Base-by-base conservation (phyloP, 1,140 invertebrate genomes). In the Campodea augens region DNA sequence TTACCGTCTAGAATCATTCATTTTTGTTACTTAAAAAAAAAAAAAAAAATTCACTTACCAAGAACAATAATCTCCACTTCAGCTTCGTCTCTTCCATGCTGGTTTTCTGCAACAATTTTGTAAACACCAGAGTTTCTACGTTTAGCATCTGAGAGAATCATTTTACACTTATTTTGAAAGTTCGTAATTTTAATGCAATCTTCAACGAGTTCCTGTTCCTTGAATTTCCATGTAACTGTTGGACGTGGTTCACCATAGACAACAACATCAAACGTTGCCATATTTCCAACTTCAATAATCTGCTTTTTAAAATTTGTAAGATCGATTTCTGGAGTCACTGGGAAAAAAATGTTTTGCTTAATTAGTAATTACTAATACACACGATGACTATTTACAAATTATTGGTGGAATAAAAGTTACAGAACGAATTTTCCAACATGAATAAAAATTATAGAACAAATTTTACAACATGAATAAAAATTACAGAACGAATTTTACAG, bases 311-410 rank as follows among this genome's bases (percentile, higher is more conserved):
- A 66, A 58, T 92, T 90, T 1, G 88, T 91, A 52, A 89, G 74
- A 60, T 95, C 89, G 58, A 98, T 95, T 60, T 86, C 82, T n/a
- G 91, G 91, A 66, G 93, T 92, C 60, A 93, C 85, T 88, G 56
- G 43, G 68, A 64, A 45, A 43, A 48, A n/a, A n/a, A n/a, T n/a
- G n/a, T n/a, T n/a, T n/a, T n/a, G n/a, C n/a, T n/a, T n/a, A n/a
- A n/a, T n/a, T n/a, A n/a, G n/a, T n/a, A n/a, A n/a, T n/a, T n/a
- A n/a, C n/a, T n/a, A n/a, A n/a, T n/a, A n/a, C n/a, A n/a, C n/a
- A n/a, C n/a, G n/a, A n/a, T n/a, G n/a, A n/a, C n/a, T n/a, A n/a
- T n/a, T n/a, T n/a, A n/a, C n/a, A n/a, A n/a, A n/a, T n/a, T n/a
- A n/a, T n/a, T n/a, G n/a, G n/a, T n/a, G n/a, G n/a, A n/a, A n/a